phyloP scores from a whole-genome alignment of 2,888 invertebrate species.

The Hipparchia sbordonii region DNA sequence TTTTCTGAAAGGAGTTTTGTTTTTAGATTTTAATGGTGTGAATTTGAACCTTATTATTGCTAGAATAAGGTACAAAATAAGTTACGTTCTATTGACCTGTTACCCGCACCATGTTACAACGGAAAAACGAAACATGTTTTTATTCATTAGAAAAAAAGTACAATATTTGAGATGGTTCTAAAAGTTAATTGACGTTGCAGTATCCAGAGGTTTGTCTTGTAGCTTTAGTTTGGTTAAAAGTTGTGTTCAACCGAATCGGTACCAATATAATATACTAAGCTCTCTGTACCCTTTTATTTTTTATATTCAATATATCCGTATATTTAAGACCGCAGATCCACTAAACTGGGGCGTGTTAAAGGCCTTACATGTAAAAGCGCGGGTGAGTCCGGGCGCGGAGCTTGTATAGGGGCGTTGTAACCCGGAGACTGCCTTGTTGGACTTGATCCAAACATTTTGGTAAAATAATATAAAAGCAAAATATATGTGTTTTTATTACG shows the following conservation, averaged over 20 bases:
- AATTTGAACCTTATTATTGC: no score
- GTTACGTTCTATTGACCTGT: no score
- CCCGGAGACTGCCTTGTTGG: slow-evolving; percentile 75
- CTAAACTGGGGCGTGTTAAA: slow-evolving; percentile 52
- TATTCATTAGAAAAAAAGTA: no score
- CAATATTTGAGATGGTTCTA: no score
- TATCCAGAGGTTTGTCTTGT: no score
- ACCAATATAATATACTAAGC: slow-evolving; percentile 24
- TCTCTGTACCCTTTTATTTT: slow-evolving; percentile 40
- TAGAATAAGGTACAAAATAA: no score
- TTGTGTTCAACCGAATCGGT: background rate
- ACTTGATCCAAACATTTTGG: slow-evolving; percentile 72
- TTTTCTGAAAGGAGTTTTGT: no score
- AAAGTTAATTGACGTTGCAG: no score
- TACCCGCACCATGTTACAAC: no score
- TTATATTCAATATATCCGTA: slow-evolving; percentile 35
- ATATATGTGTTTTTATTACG: slow-evolving; percentile 82
- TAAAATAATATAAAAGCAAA: slow-evolving; percentile 77
- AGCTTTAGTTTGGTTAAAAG: background rate
- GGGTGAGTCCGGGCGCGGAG: slow-evolving; percentile 60
- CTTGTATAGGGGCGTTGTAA: slow-evolving; percentile 60
- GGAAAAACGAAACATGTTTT: no score
- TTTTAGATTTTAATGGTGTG: no score
- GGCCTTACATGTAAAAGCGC: slow-evolving; percentile 61
- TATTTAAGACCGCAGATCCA: slow-evolving; percentile 52